A percentile compares a stretch with the other conserved stretches of the same genome.
Conservation (phyloP, 2,113 vertebrate species). For the Anarrhichthys ocellatus region DNA sequence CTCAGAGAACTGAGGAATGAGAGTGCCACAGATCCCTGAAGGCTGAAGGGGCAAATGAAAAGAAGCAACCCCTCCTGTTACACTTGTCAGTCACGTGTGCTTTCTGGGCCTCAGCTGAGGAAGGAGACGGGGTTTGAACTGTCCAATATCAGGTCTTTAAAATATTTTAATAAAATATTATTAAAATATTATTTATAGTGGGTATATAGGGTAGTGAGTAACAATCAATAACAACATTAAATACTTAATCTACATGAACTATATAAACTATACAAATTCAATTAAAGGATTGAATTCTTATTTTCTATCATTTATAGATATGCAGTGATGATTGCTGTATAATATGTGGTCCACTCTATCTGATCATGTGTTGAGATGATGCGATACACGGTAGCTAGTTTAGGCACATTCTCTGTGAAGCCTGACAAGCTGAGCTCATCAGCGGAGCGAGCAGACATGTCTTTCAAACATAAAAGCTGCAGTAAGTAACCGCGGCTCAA, state of each 20-base stretch:
- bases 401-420: neutral
- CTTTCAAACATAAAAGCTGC: neutral
- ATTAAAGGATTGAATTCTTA: too few species aligned
- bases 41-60: conserved; percentile 38
- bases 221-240: too few species aligned
- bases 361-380: neutral
- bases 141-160: too few species aligned
- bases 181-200: too few species aligned
- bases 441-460: neutral
- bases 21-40: conserved; percentile 32
- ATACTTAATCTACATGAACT: too few species aligned
- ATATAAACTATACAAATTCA: too few species aligned
- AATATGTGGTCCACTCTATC: neutral
- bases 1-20: conserved; percentile 17
- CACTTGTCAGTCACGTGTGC: conserved; percentile 45
- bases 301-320: neutral
- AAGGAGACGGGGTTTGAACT: neutral
- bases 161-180: too few species aligned
- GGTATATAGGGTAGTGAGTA: too few species aligned
- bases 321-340: neutral
- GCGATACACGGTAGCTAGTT: neutral
- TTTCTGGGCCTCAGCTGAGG: conserved; percentile 32
- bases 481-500: neutral
- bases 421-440: neutral
- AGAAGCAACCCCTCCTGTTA: conserved; percentile 20